Conservation (phyloP, 2,888 invertebrate genomes). For the Lasiommata megera region DNA sequence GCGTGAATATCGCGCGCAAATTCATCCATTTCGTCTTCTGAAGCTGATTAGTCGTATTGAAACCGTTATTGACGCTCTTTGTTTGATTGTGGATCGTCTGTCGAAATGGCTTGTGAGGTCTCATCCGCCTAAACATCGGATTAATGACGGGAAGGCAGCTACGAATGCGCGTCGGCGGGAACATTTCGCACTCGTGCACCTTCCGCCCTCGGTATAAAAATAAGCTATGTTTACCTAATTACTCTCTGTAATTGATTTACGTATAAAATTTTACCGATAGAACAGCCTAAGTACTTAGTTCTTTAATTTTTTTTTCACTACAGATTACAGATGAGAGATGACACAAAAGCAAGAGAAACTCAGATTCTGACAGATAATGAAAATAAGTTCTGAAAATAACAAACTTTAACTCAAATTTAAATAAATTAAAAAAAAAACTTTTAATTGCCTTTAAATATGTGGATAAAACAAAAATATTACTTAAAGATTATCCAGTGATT, state of each 20-base stretch:
- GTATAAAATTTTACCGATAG: slow-evolving; percentile 37
- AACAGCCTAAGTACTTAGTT: too few species aligned
- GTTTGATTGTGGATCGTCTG: slow-evolving; percentile 64
- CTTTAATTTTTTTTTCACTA: too few species aligned
- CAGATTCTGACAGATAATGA: too few species aligned
- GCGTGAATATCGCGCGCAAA: slow-evolving; percentile 83
- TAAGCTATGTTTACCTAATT: slow-evolving; percentile 53
- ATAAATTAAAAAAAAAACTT: too few species aligned
- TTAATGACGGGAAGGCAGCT: slow-evolving; percentile 77
- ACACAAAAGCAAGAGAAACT: too few species aligned
- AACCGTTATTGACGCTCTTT: slow-evolving; percentile 46
- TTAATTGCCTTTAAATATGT: too few species aligned
- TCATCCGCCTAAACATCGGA: slow-evolving; percentile 64
- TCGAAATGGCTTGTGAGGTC: slow-evolving; percentile 69
- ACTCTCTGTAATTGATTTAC: slow-evolving; percentile 37
- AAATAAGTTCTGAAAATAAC: too few species aligned
- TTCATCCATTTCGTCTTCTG: slow-evolving; percentile 80
- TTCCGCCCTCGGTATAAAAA: slow-evolving; percentile 43
- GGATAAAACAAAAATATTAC: too few species aligned
- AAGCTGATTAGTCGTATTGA: slow-evolving; percentile 43
- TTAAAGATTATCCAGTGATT: too few species aligned
- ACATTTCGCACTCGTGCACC: slow-evolving; percentile 63
- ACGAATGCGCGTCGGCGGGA: slow-evolving; percentile 72
- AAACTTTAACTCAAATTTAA: too few species aligned
- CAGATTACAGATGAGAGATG: too few species aligned